Conservation (phyloP, 2,888 invertebrate genomes). For the Alloplasta piceator region DNA sequence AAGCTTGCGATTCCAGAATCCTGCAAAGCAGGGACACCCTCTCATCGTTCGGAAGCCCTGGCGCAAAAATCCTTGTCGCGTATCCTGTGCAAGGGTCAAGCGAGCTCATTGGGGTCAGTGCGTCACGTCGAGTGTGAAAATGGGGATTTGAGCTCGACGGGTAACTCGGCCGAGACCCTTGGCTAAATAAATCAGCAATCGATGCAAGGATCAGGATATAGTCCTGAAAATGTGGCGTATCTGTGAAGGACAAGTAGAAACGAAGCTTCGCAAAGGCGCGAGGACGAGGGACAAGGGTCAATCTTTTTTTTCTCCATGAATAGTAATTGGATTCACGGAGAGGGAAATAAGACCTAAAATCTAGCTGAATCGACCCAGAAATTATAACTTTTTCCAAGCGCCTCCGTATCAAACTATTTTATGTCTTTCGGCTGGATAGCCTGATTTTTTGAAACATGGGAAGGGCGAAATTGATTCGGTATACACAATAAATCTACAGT, state of each 20-base stretch:
- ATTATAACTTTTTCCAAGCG: too few species aligned
- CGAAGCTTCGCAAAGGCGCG: background rate
- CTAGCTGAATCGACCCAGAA: background rate
- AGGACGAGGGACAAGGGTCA: slow-evolving; percentile 10
- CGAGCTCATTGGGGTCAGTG: slow-evolving; percentile 72
- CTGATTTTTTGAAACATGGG: too few species aligned
- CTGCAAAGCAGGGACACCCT: slow-evolving; percentile 25
- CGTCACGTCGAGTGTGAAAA: slow-evolving; percentile 81
- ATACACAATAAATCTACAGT: too few species aligned
- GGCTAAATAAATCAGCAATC: slow-evolving; percentile 74
- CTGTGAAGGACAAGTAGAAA: slow-evolving; percentile 14
- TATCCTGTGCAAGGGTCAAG: slow-evolving; percentile 73
- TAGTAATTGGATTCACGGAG: background rate
- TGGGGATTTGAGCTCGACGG: slow-evolving; percentile 71
- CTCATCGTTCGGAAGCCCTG: slow-evolving; percentile 32
- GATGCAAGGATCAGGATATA: slow-evolving; percentile 73
- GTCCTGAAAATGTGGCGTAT: slow-evolving; percentile 25
- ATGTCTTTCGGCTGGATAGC: too few species aligned
- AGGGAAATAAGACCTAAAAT: slow-evolving; percentile 33
- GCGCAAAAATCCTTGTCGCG: slow-evolving; percentile 67
- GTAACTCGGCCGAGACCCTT: background rate
- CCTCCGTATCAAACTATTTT: too few species aligned
- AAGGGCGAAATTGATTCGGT: too few species aligned
- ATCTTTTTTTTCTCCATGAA: slow-evolving; percentile 20
- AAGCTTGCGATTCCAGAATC: slow-evolving; percentile 47